Evolutionary conservation across 2,797 vertebrate species (phyloP).

Genomic region (Scyliorhinus canicula): DNA sequence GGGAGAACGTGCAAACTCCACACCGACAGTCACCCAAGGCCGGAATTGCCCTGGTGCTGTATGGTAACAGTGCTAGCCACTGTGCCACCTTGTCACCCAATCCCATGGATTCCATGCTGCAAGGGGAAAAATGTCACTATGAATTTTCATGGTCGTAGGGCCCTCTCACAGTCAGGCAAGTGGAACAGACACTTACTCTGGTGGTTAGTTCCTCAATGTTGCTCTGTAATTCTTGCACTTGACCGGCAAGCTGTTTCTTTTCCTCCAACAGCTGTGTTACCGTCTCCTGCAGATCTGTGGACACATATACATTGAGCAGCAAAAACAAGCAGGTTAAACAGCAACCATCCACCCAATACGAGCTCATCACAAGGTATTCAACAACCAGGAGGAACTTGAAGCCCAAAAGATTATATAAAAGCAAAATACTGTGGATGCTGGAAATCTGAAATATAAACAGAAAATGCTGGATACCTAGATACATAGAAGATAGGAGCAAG

Average conservation of each 20-base stretch:
- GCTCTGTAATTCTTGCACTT: constrained; percentile 63
- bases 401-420: not conserved
- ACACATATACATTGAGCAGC: not conserved
- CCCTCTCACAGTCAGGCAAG: not conserved
- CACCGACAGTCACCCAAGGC: too few relatives aligned
- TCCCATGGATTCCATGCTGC: not conserved
- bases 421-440: too few relatives aligned
- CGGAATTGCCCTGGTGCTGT: too few relatives aligned
- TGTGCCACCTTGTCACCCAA: too few relatives aligned
- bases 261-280: constrained; percentile 63
- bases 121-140: not conserved
- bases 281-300: constrained; percentile 61
- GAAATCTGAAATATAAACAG: too few relatives aligned
- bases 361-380: not conserved
- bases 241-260: constrained; percentile 63
- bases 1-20: too few relatives aligned
- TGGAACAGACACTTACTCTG: constrained; percentile 52
- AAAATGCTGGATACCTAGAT: too few relatives aligned
- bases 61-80: too few relatives aligned
- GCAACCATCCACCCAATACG: too few relatives aligned
- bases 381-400: not conserved
- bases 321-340: not conserved
- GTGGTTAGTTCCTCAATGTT: constrained; percentile 57
- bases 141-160: not conserved
- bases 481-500: too few relatives aligned